These are phyloP conservation scores for Lasioglossum morio DNA, from an alignment of 2,888 invertebrate genomes.

Conservation along the genomic window DNA sequence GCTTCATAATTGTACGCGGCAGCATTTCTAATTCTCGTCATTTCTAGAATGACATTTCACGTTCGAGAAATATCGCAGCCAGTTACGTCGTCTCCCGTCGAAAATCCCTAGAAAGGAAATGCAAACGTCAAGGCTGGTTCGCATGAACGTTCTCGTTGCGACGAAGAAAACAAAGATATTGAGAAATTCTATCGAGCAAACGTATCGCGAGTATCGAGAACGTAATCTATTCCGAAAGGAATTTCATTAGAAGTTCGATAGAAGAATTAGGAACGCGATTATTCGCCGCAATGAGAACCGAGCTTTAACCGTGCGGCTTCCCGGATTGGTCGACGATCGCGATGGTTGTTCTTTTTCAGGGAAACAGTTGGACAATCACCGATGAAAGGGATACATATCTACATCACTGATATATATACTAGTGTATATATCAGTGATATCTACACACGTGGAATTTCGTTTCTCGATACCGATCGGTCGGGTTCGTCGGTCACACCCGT, in stretches of 20 bases:
- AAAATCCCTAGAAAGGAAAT: slow-evolving; percentile 41
- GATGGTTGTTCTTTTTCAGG: not conserved
- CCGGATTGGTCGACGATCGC: slow-evolving; percentile 21
- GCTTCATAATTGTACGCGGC: not conserved
- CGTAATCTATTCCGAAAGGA: not conserved
- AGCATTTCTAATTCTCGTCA: slow-evolving; percentile 27
- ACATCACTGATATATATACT: no score
- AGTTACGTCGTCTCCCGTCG: slow-evolving; percentile 6
- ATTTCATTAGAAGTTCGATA: no score
- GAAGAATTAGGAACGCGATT: not conserved
- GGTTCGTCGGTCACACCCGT: not conserved
- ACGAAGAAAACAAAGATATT: not conserved
- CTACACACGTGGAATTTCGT: slow-evolving; percentile 4
- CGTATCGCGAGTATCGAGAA: not conserved
- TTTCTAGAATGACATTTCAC: slow-evolving; percentile 15
- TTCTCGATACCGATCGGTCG: slow-evolving; percentile 3
- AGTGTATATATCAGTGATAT: no score
- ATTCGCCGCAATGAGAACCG: slow-evolving; percentile 12
- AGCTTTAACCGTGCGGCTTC: not conserved
- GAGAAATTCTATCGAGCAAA: no score
- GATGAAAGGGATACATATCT: not conserved
- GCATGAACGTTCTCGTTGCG: not conserved
- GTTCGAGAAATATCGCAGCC: slow-evolving; percentile 29
- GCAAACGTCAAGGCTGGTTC: not conserved
- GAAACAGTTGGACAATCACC: not conserved